phyloP scores from a whole-genome alignment of 2,113 vertebrate genomes.

The Phyllostomus discolor region DNA sequence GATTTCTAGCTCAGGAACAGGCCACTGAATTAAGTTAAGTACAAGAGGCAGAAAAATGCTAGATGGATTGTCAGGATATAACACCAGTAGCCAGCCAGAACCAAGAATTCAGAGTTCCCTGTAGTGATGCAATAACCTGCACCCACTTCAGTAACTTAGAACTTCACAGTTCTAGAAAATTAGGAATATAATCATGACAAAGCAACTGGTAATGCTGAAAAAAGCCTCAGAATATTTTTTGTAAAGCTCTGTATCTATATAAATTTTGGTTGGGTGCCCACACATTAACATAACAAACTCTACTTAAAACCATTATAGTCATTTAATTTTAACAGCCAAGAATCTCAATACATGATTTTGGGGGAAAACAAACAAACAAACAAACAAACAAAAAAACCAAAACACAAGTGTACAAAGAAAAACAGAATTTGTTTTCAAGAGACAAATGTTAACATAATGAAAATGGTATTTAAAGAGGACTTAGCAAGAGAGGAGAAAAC shows the following conservation, averaged over 20 bases:
- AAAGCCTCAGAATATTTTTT: conserved; percentile 1
- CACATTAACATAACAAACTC: background rate
- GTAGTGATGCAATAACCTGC: background rate
- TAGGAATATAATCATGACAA: conserved; percentile 13
- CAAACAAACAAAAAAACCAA: background rate
- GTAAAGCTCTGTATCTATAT: background rate
- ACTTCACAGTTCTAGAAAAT: background rate
- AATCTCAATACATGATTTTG: background rate
- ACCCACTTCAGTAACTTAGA: background rate
- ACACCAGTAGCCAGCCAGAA: background rate
- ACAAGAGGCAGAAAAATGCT: background rate
- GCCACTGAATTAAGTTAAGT: background rate
- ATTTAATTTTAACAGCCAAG: conserved; percentile 6
- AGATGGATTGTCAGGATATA: background rate
- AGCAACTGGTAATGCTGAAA: background rate
- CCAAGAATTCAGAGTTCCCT: background rate
- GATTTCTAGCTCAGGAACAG: background rate
- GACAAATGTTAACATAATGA: background rate
- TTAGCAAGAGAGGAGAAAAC: background rate
- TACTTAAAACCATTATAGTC: background rate
- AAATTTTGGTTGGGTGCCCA: background rate
- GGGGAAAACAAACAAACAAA: background rate
- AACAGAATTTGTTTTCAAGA: conserved; percentile 37
- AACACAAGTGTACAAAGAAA: background rate
- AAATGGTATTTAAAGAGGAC: background rate